Evolutionary conservation across 2,888 invertebrate genomes (phyloP), one percentile per base, ranked within the genome.

Genomic region (Acleris laterana): DNA sequence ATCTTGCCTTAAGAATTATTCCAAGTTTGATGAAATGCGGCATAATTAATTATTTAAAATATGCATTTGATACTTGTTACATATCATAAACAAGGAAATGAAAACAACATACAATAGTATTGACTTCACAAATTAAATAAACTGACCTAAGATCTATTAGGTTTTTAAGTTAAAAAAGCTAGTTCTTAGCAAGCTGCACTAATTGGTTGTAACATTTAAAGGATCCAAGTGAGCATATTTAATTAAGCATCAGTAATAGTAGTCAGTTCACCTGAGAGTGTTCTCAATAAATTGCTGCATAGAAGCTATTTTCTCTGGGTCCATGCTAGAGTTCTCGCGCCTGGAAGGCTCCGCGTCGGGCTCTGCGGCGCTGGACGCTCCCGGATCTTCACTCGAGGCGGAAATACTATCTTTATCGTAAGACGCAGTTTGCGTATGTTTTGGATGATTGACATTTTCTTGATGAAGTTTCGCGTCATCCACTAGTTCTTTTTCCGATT

Each of bases 261-360:
- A 71, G 62, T 56, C 68, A 77, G 68, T 65, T 77, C 91, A 95
- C 95, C 95, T 94, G 79, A 95, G 93, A 78, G 94, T 94, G 81
- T 94, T 94, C 81, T 95, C 95, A 73, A 95, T 94, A 82, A 95
- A 93, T 81, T 94, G 94, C 74, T 94, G 94, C 89, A 95, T 94
- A 70, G 92, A 92, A 79, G 89, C 84, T 80, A 92, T 84, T 87
- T 90, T 91, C 75, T 79, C 82, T 38, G 89, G 83, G 82, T 93
- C 93, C 93, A 93, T 93, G 72, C 85, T 88, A 74, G 89, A 80
- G 78, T 88, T 90, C 72, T 80, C 81, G 71, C 72, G 79, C 74
- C 76, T 80, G 64, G 79, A 72, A 70, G 85, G 74, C 70, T 82
- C 84, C 72, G 78, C 75, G 76, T 83, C 82, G 71, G 86, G 74